phyloP scores from a whole-genome alignment of 2,113 vertebrate species.

The Spizaetus ornatus region DNA sequence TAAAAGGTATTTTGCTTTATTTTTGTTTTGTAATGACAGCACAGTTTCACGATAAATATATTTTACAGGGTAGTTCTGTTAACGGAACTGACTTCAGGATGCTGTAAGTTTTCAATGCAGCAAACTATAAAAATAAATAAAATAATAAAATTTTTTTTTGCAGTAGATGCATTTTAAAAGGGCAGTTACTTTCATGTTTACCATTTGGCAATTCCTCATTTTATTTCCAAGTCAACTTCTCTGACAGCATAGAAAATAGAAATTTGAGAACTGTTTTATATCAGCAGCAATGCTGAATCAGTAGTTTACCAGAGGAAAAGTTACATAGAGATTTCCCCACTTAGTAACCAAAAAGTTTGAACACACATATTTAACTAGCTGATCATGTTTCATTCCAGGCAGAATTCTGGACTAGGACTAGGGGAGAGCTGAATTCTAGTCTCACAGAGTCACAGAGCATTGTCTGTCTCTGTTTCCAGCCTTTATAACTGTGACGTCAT shows the following conservation, averaged over 20 bases:
- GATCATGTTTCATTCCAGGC: background rate
- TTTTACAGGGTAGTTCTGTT: background rate
- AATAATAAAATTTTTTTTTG: background rate
- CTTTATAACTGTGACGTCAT: background rate
- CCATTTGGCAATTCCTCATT: background rate
- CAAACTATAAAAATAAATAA: background rate
- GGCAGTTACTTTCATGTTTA: background rate
- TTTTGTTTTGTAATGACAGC: conserved; percentile 25
- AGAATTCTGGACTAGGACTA: background rate
- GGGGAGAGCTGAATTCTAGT: background rate
- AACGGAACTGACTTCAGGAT: background rate
- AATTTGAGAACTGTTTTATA: background rate
- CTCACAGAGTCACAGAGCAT: background rate
- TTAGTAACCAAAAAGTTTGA: background rate
- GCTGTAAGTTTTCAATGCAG: background rate
- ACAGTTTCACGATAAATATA: background rate
- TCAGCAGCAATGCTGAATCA: background rate
- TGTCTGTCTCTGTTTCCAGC: background rate
- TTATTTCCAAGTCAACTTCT: background rate
- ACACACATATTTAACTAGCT: background rate
- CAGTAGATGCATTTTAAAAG: background rate
- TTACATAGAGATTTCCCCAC: background rate
- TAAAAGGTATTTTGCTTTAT: conserved; percentile 20
- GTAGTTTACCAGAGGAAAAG: background rate
- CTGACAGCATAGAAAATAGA: background rate